Percentiles rank a stretch among this genome's conserved stretches.
These are phyloP conservation scores for Oryzias celebensis DNA, from an alignment of 2,113 vertebrate species.

Conservation along the genomic window DNA sequence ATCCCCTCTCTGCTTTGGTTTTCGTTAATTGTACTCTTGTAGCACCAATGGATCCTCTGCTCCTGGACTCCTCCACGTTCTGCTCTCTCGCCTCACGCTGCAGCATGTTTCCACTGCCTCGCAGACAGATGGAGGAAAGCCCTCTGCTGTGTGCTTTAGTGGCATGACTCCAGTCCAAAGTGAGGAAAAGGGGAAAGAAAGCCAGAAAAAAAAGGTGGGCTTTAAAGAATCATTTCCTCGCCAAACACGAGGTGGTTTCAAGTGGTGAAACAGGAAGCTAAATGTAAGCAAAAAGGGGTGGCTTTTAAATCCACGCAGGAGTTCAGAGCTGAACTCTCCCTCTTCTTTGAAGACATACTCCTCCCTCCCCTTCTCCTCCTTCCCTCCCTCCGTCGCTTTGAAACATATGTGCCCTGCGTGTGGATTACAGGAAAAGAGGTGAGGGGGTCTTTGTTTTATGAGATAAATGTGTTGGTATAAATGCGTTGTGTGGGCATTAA, in stretches of 20 bases:
- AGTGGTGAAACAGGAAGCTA: slow-evolving; percentile 16
- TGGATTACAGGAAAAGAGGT: slow-evolving; percentile 1
- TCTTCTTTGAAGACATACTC: slow-evolving; percentile 41
- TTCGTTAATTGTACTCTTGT: slow-evolving; percentile 40
- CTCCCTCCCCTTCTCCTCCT: slow-evolving; percentile 17
- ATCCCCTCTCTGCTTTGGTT: slow-evolving; percentile 11
- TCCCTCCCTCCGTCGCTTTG: slow-evolving; percentile 31
- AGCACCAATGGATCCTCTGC: slow-evolving; percentile 22
- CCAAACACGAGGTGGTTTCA: slow-evolving; percentile 10
- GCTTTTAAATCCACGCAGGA: slow-evolving; percentile 37
- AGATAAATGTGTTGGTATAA: background rate
- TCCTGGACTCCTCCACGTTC: slow-evolving; percentile 24
- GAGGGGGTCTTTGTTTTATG: slow-evolving; percentile 11
- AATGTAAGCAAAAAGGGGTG: slow-evolving; percentile 4
- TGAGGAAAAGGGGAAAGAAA: slow-evolving; percentile 3
- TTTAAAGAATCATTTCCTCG: slow-evolving; percentile 36
- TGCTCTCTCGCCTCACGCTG: slow-evolving; percentile 32
- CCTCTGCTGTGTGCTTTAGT: slow-evolving; percentile 35
- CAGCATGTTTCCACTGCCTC: slow-evolving; percentile 54
- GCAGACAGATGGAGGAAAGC: slow-evolving; percentile 42
- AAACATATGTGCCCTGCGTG: slow-evolving; percentile 45
- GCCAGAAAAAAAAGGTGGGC: background rate
- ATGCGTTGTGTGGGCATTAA: background rate
- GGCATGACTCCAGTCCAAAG: slow-evolving; percentile 40
- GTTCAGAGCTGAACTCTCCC: slow-evolving; percentile 27